Percentiles rank a stretch among this genome's conserved stretches.
Conservation (phyloP, 2,797 vertebrate species). For the Sus cebifrons region DNA sequence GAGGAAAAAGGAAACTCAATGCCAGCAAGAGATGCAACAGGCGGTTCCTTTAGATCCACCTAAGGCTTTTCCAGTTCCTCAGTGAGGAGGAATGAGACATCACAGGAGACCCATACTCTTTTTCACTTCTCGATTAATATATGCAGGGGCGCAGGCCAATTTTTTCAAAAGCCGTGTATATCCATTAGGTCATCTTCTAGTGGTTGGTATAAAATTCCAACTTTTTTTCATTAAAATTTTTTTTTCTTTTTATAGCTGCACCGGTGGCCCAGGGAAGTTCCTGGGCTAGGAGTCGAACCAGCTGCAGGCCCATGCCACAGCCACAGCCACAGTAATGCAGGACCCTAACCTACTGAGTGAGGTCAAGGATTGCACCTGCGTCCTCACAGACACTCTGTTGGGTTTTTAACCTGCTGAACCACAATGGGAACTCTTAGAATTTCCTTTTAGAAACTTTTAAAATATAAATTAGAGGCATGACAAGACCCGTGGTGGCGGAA, state of each 20-base stretch:
- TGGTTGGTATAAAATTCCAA: conserved; percentile 3
- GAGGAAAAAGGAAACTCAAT: not conserved
- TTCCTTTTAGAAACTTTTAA: conserved; percentile 27
- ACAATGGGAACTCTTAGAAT: no score
- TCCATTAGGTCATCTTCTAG: not conserved
- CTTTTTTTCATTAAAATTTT: not conserved
- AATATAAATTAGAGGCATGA: not conserved
- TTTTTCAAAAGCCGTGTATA: not conserved
- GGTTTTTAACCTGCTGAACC: no score
- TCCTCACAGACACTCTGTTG: no score
- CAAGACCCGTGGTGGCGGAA: not conserved
- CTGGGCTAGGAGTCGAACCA: no score
- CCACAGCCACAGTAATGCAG: no score
- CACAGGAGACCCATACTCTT: not conserved
- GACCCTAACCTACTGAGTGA: no score
- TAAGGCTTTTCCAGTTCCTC: not conserved
- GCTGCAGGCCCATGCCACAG: no score
- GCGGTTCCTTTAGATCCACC: not conserved
- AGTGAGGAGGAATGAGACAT: not conserved
- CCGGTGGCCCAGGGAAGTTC: no score
- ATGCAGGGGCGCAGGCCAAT: not conserved
- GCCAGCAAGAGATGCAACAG: not conserved
- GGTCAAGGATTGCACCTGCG: no score
- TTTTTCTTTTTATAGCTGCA: no score
- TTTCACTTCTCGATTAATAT: not conserved